Conservation (phyloP, 2,888 invertebrate species). For the Zygothrica quintamaculata region DNA sequence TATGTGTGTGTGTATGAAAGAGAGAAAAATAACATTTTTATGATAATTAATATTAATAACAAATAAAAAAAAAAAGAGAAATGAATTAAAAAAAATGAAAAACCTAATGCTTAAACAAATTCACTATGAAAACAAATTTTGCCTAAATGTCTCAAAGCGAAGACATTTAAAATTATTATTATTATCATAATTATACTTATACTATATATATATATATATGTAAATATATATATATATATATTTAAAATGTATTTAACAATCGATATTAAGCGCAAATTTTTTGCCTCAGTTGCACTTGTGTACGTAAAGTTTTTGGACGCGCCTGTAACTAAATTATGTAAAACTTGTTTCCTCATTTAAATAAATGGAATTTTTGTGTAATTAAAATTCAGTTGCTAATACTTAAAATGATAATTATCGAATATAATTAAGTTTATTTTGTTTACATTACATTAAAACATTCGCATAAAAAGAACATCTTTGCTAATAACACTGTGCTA, state of each 20-base stretch:
- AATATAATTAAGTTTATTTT: slow-evolving; percentile 6
- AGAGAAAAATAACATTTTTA: slow-evolving; percentile 31
- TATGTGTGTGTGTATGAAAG: slow-evolving; percentile 20
- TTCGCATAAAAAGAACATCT: slow-evolving; percentile 47
- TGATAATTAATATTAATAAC: slow-evolving; percentile 60
- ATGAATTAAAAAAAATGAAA: slow-evolving; percentile 33
- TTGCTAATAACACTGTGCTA: slow-evolving; percentile 61
- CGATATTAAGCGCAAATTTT: slow-evolving; percentile 65
- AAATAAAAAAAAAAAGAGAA: slow-evolving; percentile 43
- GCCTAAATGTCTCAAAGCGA: slow-evolving; percentile 78
- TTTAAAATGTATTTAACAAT: slow-evolving; percentile 53
- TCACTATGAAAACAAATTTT: slow-evolving; percentile 68
- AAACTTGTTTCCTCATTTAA: slow-evolving; percentile 44
- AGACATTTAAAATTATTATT: slow-evolving; percentile 75
- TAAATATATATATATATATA: slow-evolving; percentile 40
- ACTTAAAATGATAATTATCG: slow-evolving; percentile 20
- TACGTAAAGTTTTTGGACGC: slow-evolving; percentile 39
- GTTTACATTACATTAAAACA: slow-evolving; percentile 26
- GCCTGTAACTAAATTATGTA: slow-evolving; percentile 55
- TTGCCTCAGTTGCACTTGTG: slow-evolving; percentile 53
- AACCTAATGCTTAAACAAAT: slow-evolving; percentile 53
- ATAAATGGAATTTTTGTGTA: slow-evolving; percentile 17
- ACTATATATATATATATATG: slow-evolving; percentile 38
- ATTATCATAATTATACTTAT: slow-evolving; percentile 60
- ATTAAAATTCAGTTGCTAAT: slow-evolving; percentile 19